phyloP scores from a whole-genome alignment of 2,888 invertebrate genomes.

The Pyrgus malvae region DNA sequence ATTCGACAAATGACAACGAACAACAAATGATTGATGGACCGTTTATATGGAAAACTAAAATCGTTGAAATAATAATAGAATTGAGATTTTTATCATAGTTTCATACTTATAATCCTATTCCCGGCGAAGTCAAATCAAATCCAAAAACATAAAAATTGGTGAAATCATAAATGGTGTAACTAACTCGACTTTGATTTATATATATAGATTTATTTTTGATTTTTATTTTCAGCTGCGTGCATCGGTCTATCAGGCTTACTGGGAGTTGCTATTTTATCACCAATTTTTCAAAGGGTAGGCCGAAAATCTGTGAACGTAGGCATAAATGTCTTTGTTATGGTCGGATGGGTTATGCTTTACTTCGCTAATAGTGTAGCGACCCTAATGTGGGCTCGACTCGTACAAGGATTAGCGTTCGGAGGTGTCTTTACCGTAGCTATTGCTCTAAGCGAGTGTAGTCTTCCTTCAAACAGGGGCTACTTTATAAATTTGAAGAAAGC shows the following conservation, averaged over 20 bases:
- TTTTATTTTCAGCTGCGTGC: slow-evolving; percentile 42
- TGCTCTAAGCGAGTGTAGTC: slow-evolving; percentile 45
- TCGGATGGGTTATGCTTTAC: slow-evolving; percentile 44
- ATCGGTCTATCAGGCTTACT: slow-evolving; percentile 44
- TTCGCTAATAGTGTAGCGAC: slow-evolving; percentile 38
- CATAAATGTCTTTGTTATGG: slow-evolving; percentile 31
- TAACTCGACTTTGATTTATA: too few species aligned
- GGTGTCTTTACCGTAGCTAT: slow-evolving; percentile 42
- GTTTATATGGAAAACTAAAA: too few species aligned
- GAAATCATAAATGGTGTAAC: too few species aligned
- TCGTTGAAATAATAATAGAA: too few species aligned
- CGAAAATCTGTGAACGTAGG: slow-evolving; percentile 41
- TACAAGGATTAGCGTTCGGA: slow-evolving; percentile 47
- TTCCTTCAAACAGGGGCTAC: slow-evolving; percentile 45
- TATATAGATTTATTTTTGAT: too few species aligned
- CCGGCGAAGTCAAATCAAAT: too few species aligned
- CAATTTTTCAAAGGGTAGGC: slow-evolving; percentile 45
- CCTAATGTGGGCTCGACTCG: slow-evolving; percentile 42
- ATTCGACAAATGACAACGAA: too few species aligned
- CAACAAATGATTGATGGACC: too few species aligned
- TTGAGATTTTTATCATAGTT: too few species aligned
- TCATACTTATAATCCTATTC: too few species aligned
- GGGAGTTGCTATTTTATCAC: slow-evolving; percentile 44
- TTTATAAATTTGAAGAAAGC: slow-evolving; percentile 45
- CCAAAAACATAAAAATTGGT: too few species aligned